Evolutionary conservation across 2,888 invertebrate species (phyloP), one percentile per base, ranked within the genome.

Genomic region (Alloscopus bannaensis): DNA sequence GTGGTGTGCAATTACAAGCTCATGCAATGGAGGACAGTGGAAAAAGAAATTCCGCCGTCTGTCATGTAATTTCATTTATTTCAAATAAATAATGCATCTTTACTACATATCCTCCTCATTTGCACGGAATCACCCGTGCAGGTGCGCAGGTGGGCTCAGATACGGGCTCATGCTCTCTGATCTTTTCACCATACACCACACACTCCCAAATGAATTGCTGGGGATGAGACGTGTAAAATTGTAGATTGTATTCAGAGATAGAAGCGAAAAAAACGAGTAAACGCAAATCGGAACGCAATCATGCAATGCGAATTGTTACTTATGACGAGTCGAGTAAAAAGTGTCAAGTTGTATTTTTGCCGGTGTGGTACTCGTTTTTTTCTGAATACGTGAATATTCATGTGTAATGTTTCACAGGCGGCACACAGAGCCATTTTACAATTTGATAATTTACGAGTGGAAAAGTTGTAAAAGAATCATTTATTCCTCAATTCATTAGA

Each of bases 21-120:
- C n/a, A n/a, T n/a, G n/a, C n/a, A n/a, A n/a, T n/a, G n/a, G n/a
- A n/a, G n/a, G n/a, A n/a, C 16, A 62, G 62, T 26, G 22, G 42
- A 62, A 24, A 42, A 13, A n/a, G n/a, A n/a, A n/a, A n/a, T n/a
- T n/a, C n/a, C 36, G 45, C 70, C 71, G 52, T 62, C 20, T 71
- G 71, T 71, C 52, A 40, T 60, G 71, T 71, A 71, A 68, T 31
- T 64, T 72, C 31, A 24, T 26, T 59, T 50, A 29, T 62, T 72
- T 52, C 40, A 36, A 62, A 62, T 71, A 62, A 60, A 71, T 71
- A 26, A 71, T 52, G 60, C 62, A 71, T 50, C 47, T 71, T 68
- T 68, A 68, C 55, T 3, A n/a, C 13, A 29, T 50, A 4, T 36
- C 3, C 36, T 8, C 60, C n/a, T 20, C 42, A 20, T 42, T 62